Percentiles rank a stretch among this genome's conserved stretches.
Evolutionary conservation across 1,140 invertebrate genomes (phyloP).

Genomic region (Zophobas morio): DNA sequence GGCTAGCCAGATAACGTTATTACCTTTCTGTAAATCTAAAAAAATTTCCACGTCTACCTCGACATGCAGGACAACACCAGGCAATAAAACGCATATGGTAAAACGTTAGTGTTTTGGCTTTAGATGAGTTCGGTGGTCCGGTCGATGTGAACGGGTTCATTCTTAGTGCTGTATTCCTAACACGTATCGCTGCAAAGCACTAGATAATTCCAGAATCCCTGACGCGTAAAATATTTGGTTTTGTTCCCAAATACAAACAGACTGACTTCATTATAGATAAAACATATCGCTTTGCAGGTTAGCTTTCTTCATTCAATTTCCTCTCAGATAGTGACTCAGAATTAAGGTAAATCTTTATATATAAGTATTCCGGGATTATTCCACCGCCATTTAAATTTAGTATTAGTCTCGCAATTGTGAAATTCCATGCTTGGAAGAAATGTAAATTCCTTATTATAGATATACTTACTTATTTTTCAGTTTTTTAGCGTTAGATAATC

Average conservation of each 20-base stretch:
- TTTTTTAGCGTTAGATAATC: too few species aligned
- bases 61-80: background rate
- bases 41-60: background rate
- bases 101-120: constrained; percentile 28
- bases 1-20: too few species aligned
- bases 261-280: constrained; percentile 50
- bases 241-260: constrained; percentile 48
- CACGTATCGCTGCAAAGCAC: constrained; percentile 48
- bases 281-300: constrained; percentile 44
- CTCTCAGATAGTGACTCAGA: constrained; percentile 5
- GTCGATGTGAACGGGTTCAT: constrained; percentile 31
- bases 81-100: constrained; percentile 21
- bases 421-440: background rate
- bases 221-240: constrained; percentile 53
- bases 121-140: constrained; percentile 35
- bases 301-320: constrained; percentile 40
- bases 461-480: too few species aligned
- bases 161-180: constrained; percentile 44
- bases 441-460: background rate
- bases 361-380: constrained; percentile 25
- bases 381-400: constrained; percentile 3
- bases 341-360: constrained; percentile 28
- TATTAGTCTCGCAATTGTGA: background rate
- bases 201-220: constrained; percentile 53
- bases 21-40: background rate